Conservation (phyloP, 1,140 invertebrate genomes). For the Hylyphantes graminicola region DNA sequence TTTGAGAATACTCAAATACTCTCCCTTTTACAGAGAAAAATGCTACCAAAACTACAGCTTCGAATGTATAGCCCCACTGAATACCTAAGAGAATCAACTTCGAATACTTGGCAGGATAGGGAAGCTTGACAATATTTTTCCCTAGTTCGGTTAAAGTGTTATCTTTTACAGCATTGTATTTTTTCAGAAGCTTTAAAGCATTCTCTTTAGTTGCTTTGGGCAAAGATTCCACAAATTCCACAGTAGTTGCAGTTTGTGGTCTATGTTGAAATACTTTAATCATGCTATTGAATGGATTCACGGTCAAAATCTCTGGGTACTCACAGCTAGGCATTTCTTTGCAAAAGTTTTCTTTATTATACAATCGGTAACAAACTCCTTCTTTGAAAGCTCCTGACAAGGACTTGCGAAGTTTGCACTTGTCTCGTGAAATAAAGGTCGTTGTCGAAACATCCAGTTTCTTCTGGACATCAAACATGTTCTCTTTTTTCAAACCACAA, state of each 20-base stretch:
- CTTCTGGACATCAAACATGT: slow-evolving; percentile 32
- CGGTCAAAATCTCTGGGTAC: slow-evolving; percentile 37
- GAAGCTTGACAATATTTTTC: slow-evolving; percentile 35
- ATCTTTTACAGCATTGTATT: slow-evolving; percentile 39
- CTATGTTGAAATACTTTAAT: slow-evolving; percentile 47
- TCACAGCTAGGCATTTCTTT: slow-evolving; percentile 37
- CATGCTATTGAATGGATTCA: slow-evolving; percentile 49
- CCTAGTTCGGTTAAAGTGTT: slow-evolving; percentile 35
- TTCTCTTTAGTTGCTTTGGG: not conserved
- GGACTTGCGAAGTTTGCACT: slow-evolving; percentile 17
- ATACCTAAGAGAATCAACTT: slow-evolving; percentile 45
- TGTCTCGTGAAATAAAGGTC: slow-evolving; percentile 29
- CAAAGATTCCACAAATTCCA: slow-evolving; percentile 40
- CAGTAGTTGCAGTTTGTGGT: not conserved
- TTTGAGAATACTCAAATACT: slow-evolving; percentile 11
- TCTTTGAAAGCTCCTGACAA: slow-evolving; percentile 13
- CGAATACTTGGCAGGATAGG: slow-evolving; percentile 39
- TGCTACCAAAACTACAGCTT: slow-evolving; percentile 40
- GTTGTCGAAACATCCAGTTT: slow-evolving; percentile 29
- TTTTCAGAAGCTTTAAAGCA: slow-evolving; percentile 29
- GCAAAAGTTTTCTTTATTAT: slow-evolving; percentile 42
- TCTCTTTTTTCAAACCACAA: slow-evolving; percentile 36
- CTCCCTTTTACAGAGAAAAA: slow-evolving; percentile 40
- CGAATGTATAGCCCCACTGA: slow-evolving; percentile 40
- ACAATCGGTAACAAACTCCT: slow-evolving; percentile 48